These are phyloP conservation scores for Drosophila murphyi DNA, from an alignment of 1,140 invertebrate species.

Conservation along the genomic window DNA sequence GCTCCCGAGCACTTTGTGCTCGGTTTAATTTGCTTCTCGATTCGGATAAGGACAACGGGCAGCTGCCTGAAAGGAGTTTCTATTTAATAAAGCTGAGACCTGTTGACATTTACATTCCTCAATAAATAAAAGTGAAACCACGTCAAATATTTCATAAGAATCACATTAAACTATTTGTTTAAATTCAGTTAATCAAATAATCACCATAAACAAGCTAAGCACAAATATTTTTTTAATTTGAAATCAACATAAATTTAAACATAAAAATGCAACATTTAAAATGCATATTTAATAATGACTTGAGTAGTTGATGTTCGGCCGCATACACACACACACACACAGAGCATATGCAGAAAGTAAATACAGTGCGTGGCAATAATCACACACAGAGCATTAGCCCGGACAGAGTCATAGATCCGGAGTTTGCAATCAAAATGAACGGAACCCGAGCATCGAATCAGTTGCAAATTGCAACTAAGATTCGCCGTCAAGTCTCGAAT, in stretches of 20 bases:
- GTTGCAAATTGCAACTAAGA: conserved; percentile 7
- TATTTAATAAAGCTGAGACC: neutral
- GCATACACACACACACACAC: neutral
- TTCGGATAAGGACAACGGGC: neutral
- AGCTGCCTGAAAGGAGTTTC: neutral
- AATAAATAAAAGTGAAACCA: neutral
- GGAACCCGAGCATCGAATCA: neutral
- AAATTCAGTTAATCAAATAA: too few species aligned
- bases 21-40: neutral
- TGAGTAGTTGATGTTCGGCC: neutral
- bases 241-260: neutral
- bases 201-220: neutral
- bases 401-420: neutral
- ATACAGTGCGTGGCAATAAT: neutral
- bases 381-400: neutral
- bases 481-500: neutral
- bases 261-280: too few species aligned
- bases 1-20: neutral
- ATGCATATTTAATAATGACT: neutral
- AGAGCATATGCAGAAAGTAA: conserved; percentile 1
- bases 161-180: too few species aligned
- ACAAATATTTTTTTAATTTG: neutral
- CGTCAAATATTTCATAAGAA: too few species aligned
- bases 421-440: neutral
- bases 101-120: neutral